phyloP scores from a whole-genome alignment of 2,797 vertebrate species.

The Enteromius argenteus region DNA sequence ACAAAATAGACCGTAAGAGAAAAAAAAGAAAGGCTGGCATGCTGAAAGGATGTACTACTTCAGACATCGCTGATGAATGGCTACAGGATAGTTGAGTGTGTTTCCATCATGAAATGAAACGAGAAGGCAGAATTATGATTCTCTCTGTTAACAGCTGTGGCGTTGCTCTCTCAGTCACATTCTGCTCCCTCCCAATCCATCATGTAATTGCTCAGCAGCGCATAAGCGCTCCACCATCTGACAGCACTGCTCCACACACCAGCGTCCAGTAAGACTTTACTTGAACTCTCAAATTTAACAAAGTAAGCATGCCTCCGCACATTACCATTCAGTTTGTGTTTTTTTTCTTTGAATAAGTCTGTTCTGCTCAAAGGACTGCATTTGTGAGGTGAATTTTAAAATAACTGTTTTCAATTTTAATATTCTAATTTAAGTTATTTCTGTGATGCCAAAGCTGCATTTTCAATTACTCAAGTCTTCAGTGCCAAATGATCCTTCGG shows the following conservation, averaged over 20 bases:
- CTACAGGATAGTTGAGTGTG: constrained; percentile 7
- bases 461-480: not conserved
- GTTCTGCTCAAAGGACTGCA: not conserved
- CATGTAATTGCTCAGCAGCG: constrained; percentile 35
- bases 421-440: not conserved
- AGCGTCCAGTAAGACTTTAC: not conserved
- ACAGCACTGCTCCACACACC: constrained; percentile 14
- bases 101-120: constrained; percentile 6
- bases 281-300: not conserved
- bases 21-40: not conserved
- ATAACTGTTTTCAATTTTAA: not conserved
- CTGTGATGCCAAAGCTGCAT: not conserved
- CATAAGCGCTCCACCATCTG: constrained; percentile 19
- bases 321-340: not conserved
- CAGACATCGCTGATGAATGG: constrained; percentile 8
- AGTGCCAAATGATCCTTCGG: not conserved
- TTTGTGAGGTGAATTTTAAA: not conserved
- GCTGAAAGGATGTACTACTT: not conserved
- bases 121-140: constrained; percentile 28
- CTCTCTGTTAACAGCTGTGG: constrained; percentile 14
- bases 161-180: constrained; percentile 18
- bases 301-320: not conserved
- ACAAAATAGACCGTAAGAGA: not conserved
- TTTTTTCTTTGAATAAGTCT: not conserved
- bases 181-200: constrained; percentile 27